Evolutionary conservation across 2,888 invertebrate genomes (phyloP), one percentile per base, ranked within the genome.

Genomic region (Campoplex capitator): DNA sequence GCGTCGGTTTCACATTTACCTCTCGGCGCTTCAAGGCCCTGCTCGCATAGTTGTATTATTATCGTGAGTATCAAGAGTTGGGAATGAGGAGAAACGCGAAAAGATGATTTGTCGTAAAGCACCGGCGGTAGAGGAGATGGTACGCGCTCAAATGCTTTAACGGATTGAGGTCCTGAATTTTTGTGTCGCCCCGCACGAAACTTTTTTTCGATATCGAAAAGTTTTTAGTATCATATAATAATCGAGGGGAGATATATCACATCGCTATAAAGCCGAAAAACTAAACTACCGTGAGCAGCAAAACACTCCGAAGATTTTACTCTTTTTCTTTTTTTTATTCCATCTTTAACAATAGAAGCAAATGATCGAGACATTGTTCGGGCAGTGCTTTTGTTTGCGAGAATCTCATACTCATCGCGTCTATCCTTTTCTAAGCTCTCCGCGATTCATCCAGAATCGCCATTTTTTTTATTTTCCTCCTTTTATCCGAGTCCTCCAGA

Each of bases 361-460:
- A 87, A 88, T 87, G 87, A 88, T 88, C 85, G 79, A 80, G 76
- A 87, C 88, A 87, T 88, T 88, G 85, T 88, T 88, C 85, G 78
- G 62, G 83, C 83, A 38, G 71, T 58, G 79, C 88, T 87, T 23
- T 87, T 88, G 87, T 88, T 88, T 87, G 87, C 77, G 48, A 81
- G 71, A 84, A 79, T 83, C 56, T 79, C 48, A 82, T 85, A 80
- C 65, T 42, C 70, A n/a, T 58, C 23, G 23, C 81, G 51, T 45
- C 65, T 38, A 11, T 32, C 28, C 42, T 67, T 45, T 35, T 48
- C 56, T 65, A 65, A 73, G 35, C 76, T 38, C 48, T 76, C 75
- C 62, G 32, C 62, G 32, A 32, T 62, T 70, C 67, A 84, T 68
- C 58, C 32, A 42, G 11, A 73, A 68, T 79, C 77, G 77, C 74